Percentiles rank a stretch among this genome's conserved stretches.
phyloP scores from a whole-genome alignment of 2,113 vertebrate species.

The Pterophyllum scalare region DNA sequence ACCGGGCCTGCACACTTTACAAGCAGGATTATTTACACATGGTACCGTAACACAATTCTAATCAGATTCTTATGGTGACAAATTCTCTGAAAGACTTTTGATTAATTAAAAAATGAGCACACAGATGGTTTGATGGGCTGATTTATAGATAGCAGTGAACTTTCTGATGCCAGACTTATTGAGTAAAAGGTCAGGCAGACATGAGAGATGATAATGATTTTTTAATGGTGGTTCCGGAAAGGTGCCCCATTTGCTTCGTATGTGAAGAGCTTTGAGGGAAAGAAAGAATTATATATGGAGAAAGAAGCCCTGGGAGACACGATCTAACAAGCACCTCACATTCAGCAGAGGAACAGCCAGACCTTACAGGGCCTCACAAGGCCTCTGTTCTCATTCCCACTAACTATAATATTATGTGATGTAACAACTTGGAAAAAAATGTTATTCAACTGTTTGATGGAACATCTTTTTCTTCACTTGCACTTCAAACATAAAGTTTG shows the following conservation, averaged over 20 bases:
- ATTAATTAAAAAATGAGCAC: too few relatives aligned
- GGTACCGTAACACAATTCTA: too few relatives aligned
- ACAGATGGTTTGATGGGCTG: background rate
- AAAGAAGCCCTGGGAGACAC: background rate
- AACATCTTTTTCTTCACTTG: conserved; percentile 3
- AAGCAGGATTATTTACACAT: background rate
- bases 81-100: too few relatives aligned
- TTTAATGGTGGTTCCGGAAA: conserved; percentile 54
- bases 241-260: conserved; percentile 32
- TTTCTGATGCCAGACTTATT: conserved; percentile 35
- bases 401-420: background rate
- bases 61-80: too few relatives aligned
- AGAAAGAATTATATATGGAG: background rate
- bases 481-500: background rate
- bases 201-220: conserved; percentile 65
- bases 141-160: conserved; percentile 39
- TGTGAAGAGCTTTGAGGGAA: conserved; percentile 30
- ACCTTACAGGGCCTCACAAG: conserved; percentile 8
- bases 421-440: background rate
- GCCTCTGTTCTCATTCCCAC: background rate
- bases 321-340: background rate
- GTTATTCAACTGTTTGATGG: conserved; percentile 18
- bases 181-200: conserved; percentile 53
- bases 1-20: background rate
- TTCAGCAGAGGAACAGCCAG: background rate